Evolutionary conservation across 1,140 invertebrate genomes (phyloP), one percentile per base, ranked within the genome.

Genomic region (Eulimnadia texana): DNA sequence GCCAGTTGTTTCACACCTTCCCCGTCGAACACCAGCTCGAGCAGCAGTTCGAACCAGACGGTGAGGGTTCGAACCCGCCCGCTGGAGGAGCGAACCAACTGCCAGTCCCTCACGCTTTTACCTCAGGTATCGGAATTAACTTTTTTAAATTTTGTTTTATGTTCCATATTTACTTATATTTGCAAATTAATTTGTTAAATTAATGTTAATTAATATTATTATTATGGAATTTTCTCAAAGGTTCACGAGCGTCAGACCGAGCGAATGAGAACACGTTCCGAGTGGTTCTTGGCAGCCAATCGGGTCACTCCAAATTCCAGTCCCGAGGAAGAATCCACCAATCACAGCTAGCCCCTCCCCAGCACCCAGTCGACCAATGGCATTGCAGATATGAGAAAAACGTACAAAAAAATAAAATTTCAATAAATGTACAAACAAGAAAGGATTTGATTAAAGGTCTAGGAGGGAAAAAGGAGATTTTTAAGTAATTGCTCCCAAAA

Each of bases 231-330:
- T 42, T 42, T 9, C 33, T 42, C 6, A 42, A 42, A 90, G 86
- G 91, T 94, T 63, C 90, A 94, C 77, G 90, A 94, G 77, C 79
- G 90, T 71, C 92, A 95, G 80, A 86, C 88, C 60, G 88, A 86
- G 71, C 79, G 92, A 66, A 94, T 95, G 90, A 80, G 87, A 72
- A 92, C 89, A 51, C 80, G 91, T 67, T 93, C 89, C 51, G 90
- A 94, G 73, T 95, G 91, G 91, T 94, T 93, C 78, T 80, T 94
- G 69, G 84, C 84, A 20, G 55, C 27, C 28, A 42, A 16, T 42
- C 33, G 33, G 33, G 33, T 16, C 6, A 42, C 6, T 16, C 33
- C 16, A 6, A 6, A 42, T 6, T 42, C 6, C 33, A 16, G 33
- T 42, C 33, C 33, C 33, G 33, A 42, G 33, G 33, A 16, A 16